Evolutionary conservation across 2,888 invertebrate species (phyloP), one percentile per base, ranked within the genome.

Genomic region (Leptinotarsa tumamoca): DNA sequence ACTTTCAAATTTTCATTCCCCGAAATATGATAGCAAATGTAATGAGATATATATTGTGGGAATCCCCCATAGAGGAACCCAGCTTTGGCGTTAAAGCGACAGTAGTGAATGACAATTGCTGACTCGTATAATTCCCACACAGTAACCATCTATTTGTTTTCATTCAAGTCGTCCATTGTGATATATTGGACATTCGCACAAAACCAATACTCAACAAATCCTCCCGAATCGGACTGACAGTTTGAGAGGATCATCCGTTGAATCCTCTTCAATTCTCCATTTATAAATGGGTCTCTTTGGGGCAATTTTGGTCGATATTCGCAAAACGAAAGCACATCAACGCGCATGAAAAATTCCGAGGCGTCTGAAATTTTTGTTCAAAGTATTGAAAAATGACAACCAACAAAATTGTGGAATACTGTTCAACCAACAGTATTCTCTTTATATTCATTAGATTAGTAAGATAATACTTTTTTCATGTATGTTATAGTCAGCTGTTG

Each of bases 141-240:
- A 43, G 43, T 43, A 43, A 43, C 43, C 43, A 43, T 43, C 10
- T 43, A 43, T 43, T 10, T 43, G 43, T 43, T 43, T 43, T 43
- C 43, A 43, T 43, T 10, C 10, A 43, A 43, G 43, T 43, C 10
- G 43, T 43, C 43, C 43, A 43, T 43, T 43, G 43, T 43, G 43
- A 10, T 43, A 43, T 43, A 43, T 58, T 58, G 56, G 21, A 14
- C 18, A 23, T 23, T 58, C 21, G 18, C 56, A 58, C 14, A 58
- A 21, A 58, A 56, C 56, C 56, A 56, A 56, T 18, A 56, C 18
- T 56, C 56, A 58, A 21, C 56, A 58, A 58, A 58, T 58, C 21
- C 56, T 18, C 56, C 43, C 23, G 13, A 58, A 58, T 58, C 21
- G 56, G 10, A 58, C 21, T 58, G 56, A 58, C 56, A 21, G 56